Base-by-base conservation (phyloP, 2,888 invertebrate species). In the Aromia moschata region DNA sequence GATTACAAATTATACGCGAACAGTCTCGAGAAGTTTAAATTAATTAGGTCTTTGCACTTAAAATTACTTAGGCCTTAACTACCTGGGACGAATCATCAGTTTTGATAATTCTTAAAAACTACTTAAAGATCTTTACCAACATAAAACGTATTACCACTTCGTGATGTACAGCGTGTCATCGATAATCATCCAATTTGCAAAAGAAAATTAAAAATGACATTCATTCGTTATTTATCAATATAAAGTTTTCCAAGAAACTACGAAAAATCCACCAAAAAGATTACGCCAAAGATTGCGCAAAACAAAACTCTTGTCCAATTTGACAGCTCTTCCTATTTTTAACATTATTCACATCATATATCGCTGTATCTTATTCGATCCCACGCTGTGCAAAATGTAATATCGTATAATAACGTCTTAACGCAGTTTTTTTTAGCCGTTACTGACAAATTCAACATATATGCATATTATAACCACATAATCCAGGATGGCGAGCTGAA, bases 41-140 rank as follows among this genome's bases (percentile, higher is more conserved):
- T 46, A 46, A 45, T 38, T 10, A 40, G 15, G 18, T 40, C 14
- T 30, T 46, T 40, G 16, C 33, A 55, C 41, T 47, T 55, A 40
- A 36, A 47, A 41, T 41, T 56, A 56, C 18, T 56, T 56, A 56
- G 56, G 56, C 56, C 56, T 56, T 56, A 56, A 56, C 56, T 56
- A 56, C 56, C 36, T 49, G 43, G 43, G 33, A 49, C 38, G 56
- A 56, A 56, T 56, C 49, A 56, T 49, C 56, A 33, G 25, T 18
- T 15, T 20, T 40, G 49, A 56, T 25, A 17, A 47, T 56, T 56
- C 49, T 56, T 56, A 56, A 56, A 41, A 56, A 56, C 49, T 49
- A 56, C 17, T 49, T 56, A 56, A 49, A 49, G 56, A 43, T 55
- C 46, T 40, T 55, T 55, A 52, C 52, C 52, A 52, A 52, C 25